Evolutionary conservation across 2,797 vertebrate genomes (phyloP), one percentile per base, ranked within the genome.

Genomic region (Myotis pilosus): DNA sequence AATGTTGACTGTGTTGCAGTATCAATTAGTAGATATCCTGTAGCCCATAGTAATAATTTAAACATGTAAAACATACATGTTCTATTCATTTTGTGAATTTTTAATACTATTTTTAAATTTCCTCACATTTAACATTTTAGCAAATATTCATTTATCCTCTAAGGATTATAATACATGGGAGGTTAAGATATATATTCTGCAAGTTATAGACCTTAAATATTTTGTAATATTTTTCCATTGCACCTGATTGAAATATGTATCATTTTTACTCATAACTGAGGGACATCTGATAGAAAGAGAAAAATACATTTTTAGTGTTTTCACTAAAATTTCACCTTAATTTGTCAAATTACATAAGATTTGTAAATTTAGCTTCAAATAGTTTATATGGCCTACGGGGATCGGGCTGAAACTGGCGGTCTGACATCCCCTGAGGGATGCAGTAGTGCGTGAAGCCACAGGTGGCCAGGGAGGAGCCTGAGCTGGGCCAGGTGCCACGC

Each of bases 41-140:
- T 88, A 88, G n/a, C 92, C 55, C 87, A 9, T 36, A 90, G 41
- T 44, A 82, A 33, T 95, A n/a, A 64, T 72, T 55, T 82, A n/a
- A 89, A 69, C 92, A 69, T 62, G 1, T 78, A 51, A 71, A 64
- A 68, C 62, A 28, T 82, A 4, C 9, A 5, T 92, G 1, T 8
- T 87, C 0, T 95, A 51, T 62, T 88, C 15, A 41, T 88, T 89
- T 28, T 97, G 13, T 90, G 23, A 90, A 84, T 87, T 89, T 19
- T 81, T 91, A 20, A 78, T n/a, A 23, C 19, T 62, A 20, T 36
- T 41, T 47, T 87, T 4, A 74, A 47, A 44, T 88, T 11, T n/a
- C 53, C 38, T 97, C 75, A 15, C 53, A 75, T 68, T 91, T 87
- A 80, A 86, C 15, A 55, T 76, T 88, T 87, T 76, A 86, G 13